Evolutionary conservation across 1,140 invertebrate species (phyloP), one percentile per base, ranked within the genome.

Genomic region (Campoletis sonorensis): DNA sequence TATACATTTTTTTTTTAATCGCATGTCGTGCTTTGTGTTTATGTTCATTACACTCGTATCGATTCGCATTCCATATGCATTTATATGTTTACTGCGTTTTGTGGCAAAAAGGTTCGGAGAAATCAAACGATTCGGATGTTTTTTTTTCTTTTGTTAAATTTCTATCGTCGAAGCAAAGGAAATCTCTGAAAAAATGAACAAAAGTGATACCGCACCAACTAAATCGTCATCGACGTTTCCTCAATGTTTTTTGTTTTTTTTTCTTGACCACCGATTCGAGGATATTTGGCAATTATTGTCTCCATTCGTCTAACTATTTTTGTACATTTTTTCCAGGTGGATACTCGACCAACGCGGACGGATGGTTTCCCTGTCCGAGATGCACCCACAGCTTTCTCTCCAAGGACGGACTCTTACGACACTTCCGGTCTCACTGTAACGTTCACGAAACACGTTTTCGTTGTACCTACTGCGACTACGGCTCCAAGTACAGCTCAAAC

Each of bases 381-480:
- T 87, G 83, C 79, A 84, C 85, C 0, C 83, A 82, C 37, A 77
- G 64, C 30, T 86, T 86, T 79, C 75, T 84, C 8, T 79, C 84
- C 23, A 85, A 84, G 81, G 82, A 84, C 18, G 30, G 80, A 40
- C 67, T 86, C 81, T 18, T 84, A 16, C 87, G 86, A 15, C 86
- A 86, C 75, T 84, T 79, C 15, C 80, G 78, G 18, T 82, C 68
- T 15, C 87, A 86, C 58, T 85, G 82, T 72, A 68, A 86, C 45
- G 21, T 80, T 10, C 67, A 83, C 27, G 87, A 87, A 67, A 85
- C 64, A 0, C 81, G 92, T 79, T 93, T 94, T 84, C 90, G 92
- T 40, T 94, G 93, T 83, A 90, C 90, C 30, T 87, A 90, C 81
- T 94, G 93, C 83, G 81, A 88, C 49, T 91, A 93, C 79, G 88